phyloP scores from a whole-genome alignment of 2,888 invertebrate species.

The Eremobia ochroleuca region DNA sequence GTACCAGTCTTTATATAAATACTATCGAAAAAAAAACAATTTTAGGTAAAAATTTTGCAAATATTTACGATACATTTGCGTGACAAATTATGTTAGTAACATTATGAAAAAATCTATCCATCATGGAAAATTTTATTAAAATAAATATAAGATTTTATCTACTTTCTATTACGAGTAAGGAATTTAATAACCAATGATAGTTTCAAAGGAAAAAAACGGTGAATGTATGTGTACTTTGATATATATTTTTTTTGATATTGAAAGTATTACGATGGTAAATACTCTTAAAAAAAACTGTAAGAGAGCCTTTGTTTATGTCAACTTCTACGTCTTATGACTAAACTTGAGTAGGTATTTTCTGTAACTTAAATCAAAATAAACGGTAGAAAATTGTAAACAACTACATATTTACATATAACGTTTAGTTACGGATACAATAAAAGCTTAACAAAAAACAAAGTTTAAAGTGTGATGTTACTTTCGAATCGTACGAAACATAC shows the following conservation, averaged over 20 bases:
- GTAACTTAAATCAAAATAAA: neutral
- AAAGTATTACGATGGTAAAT: constrained; percentile 16
- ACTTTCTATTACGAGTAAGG: constrained; percentile 46
- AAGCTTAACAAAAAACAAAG: neutral
- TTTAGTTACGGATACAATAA: neutral
- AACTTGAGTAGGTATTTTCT: neutral
- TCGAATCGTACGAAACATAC: neutral
- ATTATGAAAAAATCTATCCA: constrained; percentile 17
- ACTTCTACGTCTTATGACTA: neutral
- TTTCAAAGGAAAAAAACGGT: constrained; percentile 49
- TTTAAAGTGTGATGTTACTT: neutral
- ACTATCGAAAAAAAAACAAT: neutral
- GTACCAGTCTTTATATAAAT: neutral
- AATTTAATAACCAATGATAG: constrained; percentile 64
- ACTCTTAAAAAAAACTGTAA: neutral
- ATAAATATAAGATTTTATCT: constrained; percentile 36
- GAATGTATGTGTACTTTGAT: constrained; percentile 18
- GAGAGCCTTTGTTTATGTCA: neutral
- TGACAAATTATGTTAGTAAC: neutral
- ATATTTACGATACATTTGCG: neutral
- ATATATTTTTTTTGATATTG: constrained; percentile 40
- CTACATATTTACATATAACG: neutral
- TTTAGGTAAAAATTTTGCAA: neutral
- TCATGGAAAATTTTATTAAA: constrained; percentile 17
- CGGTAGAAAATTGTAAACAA: neutral